Evolutionary conservation across 2,797 vertebrate genomes (phyloP), one percentile per base, ranked within the genome.

Genomic region (Apodemus agrarius): DNA sequence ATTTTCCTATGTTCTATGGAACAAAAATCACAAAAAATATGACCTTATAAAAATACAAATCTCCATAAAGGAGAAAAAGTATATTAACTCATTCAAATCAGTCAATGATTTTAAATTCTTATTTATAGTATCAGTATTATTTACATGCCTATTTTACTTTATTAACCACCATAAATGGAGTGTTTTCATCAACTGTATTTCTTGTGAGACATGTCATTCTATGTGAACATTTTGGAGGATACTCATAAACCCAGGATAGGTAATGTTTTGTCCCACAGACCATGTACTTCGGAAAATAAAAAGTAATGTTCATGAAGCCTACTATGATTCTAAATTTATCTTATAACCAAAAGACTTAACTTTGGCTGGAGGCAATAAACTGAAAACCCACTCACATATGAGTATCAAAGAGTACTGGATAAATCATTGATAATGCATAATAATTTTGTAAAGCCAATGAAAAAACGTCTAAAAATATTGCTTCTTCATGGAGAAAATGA

Each of bases 261-360:
- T 29, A 34, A 83, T 37, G 16, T 17, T 54, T 3, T 29, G 13
- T 3, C 1, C 14, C 19, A 40, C 34, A 89, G 46, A 63, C 86
- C 24, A 57, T 59, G 29, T 49, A 74, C 63, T 86, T 88, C 14
- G 43, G 31, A 84, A 95, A 81, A 65, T 3, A 87, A 11, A 90
- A 83, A n/a, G 63, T 8, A 13, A 40, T 74, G 69, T 31, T 92
- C 3, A 31, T 40, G 79, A 86, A 91, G 2, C 10, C 21, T 2
- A 65, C 0, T 34, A 52, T 88, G n/a, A 7, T 88, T 94, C 10
- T 91, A 37, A 97, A 90, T 95, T 95, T 84, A 96, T n/a, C 9
- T 61, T 82, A 57, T 43, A 5, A 93, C 1, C 13, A 80, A 67
- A 93, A 52, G 11, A 9, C 1, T 74, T 74, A 74, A 93, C 90